phyloP scores from a whole-genome alignment of 2,888 invertebrate species.

The Nomada flava region DNA sequence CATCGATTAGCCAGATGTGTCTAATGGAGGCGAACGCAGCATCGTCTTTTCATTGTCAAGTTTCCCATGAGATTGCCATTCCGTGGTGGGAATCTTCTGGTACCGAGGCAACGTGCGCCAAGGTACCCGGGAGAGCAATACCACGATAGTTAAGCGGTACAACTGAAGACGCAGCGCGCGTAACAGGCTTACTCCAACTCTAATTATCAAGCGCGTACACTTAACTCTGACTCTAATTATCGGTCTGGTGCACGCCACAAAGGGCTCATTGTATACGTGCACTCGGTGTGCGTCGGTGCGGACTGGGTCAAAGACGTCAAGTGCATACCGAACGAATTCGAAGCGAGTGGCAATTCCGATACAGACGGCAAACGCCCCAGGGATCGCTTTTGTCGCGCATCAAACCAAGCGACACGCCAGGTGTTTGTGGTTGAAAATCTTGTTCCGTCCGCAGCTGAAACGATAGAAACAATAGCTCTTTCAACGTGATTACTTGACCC shows the following conservation, averaged over 20 bases:
- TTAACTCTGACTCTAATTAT: conserved; percentile 53
- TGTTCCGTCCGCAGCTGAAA: conserved; percentile 16
- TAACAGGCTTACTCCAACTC: conserved; percentile 43
- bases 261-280: conserved; percentile 28
- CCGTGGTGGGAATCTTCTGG: conserved; percentile 6
- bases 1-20: neutral
- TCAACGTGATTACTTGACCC: conserved; percentile 24
- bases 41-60: neutral
- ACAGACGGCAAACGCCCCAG: neutral
- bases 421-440: conserved; percentile 18
- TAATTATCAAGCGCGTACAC: conserved; percentile 55
- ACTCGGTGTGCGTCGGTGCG: neutral
- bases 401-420: neutral
- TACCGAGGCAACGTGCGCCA: neutral
- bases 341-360: conserved; percentile 37
- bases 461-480: conserved; percentile 24
- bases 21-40: neutral
- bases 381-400: conserved; percentile 15
- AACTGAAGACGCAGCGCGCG: conserved; percentile 5
- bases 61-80: neutral
- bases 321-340: conserved; percentile 36
- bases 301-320: conserved; percentile 43
- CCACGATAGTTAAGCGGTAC: too few species aligned
- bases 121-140: conserved; percentile 1
- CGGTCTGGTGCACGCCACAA: conserved; percentile 33